Percentiles rank a stretch among this genome's conserved stretches.
Conservation (phyloP, 2,888 invertebrate species). For the Glyphotaelius pellucidus region DNA sequence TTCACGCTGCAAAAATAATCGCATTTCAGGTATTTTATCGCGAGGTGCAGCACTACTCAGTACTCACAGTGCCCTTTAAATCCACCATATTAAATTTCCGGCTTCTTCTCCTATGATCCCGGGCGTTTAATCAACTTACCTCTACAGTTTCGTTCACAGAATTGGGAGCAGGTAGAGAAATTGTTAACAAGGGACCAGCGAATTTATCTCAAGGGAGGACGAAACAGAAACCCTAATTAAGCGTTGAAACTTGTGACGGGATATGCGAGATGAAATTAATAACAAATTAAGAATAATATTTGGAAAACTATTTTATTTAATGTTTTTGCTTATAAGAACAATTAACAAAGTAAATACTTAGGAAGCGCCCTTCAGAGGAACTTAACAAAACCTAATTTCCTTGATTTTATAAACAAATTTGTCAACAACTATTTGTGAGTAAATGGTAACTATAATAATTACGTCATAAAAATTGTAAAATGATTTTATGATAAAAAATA, state of each 20-base stretch:
- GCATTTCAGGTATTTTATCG: neutral
- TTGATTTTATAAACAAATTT: too few relatives aligned
- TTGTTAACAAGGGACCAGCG: neutral
- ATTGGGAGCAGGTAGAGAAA: neutral
- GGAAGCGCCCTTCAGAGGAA: too few relatives aligned
- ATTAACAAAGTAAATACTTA: too few relatives aligned
- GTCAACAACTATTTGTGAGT: too few relatives aligned
- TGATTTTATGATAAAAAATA: too few relatives aligned
- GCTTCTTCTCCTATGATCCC: neutral
- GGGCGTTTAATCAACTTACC: neutral
- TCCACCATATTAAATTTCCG: neutral
- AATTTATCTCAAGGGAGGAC: neutral
- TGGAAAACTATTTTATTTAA: neutral
- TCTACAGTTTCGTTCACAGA: neutral
- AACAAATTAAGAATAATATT: neutral
- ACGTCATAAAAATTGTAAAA: too few relatives aligned
- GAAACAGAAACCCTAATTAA: neutral
- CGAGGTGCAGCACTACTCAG: neutral
- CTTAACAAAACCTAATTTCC: too few relatives aligned
- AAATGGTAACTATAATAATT: too few relatives aligned
- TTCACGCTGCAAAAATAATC: neutral
- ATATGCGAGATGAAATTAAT: neutral
- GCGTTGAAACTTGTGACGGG: neutral
- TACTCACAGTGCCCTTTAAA: neutral
- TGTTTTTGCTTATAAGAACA: too few relatives aligned